phyloP scores from a whole-genome alignment of 2,888 invertebrate species.

The Zygogramma bicolorata region DNA sequence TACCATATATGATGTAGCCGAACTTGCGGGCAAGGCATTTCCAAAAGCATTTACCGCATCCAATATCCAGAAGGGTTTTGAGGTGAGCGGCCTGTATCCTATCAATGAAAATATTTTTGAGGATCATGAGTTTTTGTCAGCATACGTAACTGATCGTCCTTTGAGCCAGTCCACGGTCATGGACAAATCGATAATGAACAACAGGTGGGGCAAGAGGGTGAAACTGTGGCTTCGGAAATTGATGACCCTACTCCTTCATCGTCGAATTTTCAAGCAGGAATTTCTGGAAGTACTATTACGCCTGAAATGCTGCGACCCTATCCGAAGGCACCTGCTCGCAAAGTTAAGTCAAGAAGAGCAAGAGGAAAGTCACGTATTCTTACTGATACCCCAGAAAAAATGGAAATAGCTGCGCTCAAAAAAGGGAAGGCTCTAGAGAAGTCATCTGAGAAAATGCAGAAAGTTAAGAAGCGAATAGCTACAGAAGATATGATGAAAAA shows the following conservation, averaged over 20 bases:
- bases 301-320: slow-evolving; percentile 2
- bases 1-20: slow-evolving; percentile 42
- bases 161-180: background rate
- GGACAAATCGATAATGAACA: background rate
- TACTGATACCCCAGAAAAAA: slow-evolving; percentile 14
- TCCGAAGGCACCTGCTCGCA: slow-evolving; percentile 7
- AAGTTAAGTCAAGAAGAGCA: background rate
- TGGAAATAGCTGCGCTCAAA: background rate
- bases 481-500: background rate
- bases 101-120: slow-evolving; percentile 41
- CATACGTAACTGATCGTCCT: slow-evolving; percentile 8
- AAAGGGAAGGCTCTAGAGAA: background rate
- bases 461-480: background rate
- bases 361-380: slow-evolving; percentile 13
- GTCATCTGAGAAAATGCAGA: background rate
- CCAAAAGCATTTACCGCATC: slow-evolving; percentile 41
- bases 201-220: background rate
- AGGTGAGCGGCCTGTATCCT: slow-evolving; percentile 38
- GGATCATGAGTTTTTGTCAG: slow-evolving; percentile 37
- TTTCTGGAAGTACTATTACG: background rate
- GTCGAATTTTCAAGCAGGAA: background rate
- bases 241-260: background rate
- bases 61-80: slow-evolving; percentile 38
- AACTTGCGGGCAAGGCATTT: slow-evolving; percentile 41
- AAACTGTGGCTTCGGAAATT: background rate